A percentile compares a stretch with the other conserved stretches of the same genome.
These are phyloP conservation scores for Ardeotis arabs DNA, from an alignment of 2,113 vertebrate genomes.

Conservation along the genomic window DNA sequence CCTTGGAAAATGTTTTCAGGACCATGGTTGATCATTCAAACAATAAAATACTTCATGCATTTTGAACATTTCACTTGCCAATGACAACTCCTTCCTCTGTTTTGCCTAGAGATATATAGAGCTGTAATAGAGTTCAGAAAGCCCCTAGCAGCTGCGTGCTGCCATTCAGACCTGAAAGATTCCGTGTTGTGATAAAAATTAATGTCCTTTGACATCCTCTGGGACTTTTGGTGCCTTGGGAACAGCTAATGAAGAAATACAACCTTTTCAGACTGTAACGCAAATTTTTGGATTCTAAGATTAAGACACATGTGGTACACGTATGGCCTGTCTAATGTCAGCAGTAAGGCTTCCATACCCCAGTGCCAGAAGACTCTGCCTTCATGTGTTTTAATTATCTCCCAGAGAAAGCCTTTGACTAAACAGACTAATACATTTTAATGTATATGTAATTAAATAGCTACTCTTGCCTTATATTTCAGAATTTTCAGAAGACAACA, in stretches of 20 bases:
- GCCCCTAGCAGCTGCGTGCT: conserved; percentile 86
- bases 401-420: conserved; percentile 1
- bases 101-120: conserved; percentile 83
- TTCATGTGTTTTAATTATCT: conserved; percentile 9
- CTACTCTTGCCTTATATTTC: conserved; percentile 8
- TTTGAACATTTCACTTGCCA: conserved; percentile 81
- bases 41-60: conserved; percentile 75
- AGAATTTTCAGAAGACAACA: conserved; percentile 27
- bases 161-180: conserved; percentile 92
- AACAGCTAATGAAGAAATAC: conserved; percentile 87
- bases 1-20: not conserved
- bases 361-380: not conserved
- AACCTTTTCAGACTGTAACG: conserved; percentile 74
- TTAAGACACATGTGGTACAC: not conserved
- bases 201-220: conserved; percentile 90
- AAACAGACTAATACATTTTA: conserved; percentile 16
- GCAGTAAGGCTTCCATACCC: not conserved
- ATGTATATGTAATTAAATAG: conserved; percentile 13
- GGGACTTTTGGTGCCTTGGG: conserved; percentile 82
- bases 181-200: conserved; percentile 91
- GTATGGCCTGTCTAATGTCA: not conserved
- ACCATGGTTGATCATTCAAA: conserved; percentile 51
- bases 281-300: conserved; percentile 4
- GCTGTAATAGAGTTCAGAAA: conserved; percentile 83
- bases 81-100: conserved; percentile 66